Evolutionary conservation across 1,140 invertebrate species (phyloP), one percentile per base, ranked within the genome.

Genomic region (Oryctes rhinoceros): DNA sequence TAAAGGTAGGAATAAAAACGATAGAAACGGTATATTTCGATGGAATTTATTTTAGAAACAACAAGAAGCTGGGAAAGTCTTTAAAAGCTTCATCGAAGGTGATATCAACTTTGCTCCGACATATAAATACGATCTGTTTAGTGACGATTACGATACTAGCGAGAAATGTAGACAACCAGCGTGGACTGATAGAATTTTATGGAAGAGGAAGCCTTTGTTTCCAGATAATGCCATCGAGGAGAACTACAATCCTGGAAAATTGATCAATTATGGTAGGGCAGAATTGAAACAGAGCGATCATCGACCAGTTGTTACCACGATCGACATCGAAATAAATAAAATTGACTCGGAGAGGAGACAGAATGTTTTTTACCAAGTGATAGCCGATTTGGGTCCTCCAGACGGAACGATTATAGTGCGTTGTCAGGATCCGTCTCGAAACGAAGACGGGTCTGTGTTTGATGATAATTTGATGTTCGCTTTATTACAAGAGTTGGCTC

Each of bases 91-190:
- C 86, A 90, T 93, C 77, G 99, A 99, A 90, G 98, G 97, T 1
- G 92, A 93, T 37, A 95, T 99, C 20, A 94, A 91, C 76, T 99
- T 99, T 89, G 90, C 96, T 24, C 99, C 99, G 2, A 99, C 98
- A 0, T 99, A 99, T 87, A 99, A 99, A 88, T 99, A 99, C 87
- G 99, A 99, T 90, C 88, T 99, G 48, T 99, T 99, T 88, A 98
- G 97, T 85, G 97, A 99, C 88, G 98, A 99, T 90, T 99, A 99
- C 87, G 99, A 99, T 87, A 99, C 98, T 0, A 99, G 98, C 88
- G 99, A 99, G 88, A 99, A 99, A 88, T 95, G 94, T 85, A 91
- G 98, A 71, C 94, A 96, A 44, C 99, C 99, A 0, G 98, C 99
- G 1, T 99, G 97, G 97, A 99, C 98, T 0, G 99, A 99, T 89